Percentiles rank a stretch among this genome's conserved stretches.
phyloP scores from a whole-genome alignment of 2,113 vertebrate species.

The Symphodus melops region DNA sequence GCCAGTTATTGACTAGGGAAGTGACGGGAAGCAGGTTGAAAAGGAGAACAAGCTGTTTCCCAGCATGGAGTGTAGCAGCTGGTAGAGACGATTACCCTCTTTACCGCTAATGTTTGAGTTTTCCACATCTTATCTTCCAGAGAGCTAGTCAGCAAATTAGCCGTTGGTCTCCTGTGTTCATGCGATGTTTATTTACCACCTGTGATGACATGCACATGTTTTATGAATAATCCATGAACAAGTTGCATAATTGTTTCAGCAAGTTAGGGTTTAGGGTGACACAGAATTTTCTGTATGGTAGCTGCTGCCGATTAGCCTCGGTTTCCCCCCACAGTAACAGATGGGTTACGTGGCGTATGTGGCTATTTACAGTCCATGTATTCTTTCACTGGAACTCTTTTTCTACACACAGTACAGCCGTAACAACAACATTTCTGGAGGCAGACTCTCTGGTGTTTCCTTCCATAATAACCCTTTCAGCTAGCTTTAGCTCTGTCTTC shows the following conservation, averaged over 20 bases:
- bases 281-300: too few relatives aligned
- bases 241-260: constrained; percentile 24
- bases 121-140: constrained; percentile 21
- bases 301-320: too few relatives aligned
- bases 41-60: constrained; percentile 22
- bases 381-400: too few relatives aligned
- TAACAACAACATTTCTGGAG: too few relatives aligned
- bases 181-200: constrained; percentile 48
- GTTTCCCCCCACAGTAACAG: too few relatives aligned
- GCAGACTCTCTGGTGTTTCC: too few relatives aligned
- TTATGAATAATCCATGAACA: constrained; percentile 60
- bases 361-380: too few relatives aligned
- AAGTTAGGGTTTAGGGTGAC: too few relatives aligned
- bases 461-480: constrained; percentile 42
- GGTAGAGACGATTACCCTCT: constrained; percentile 28
- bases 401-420: too few relatives aligned
- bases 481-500: constrained; percentile 30
- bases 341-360: too few relatives aligned
- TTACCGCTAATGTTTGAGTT: constrained; percentile 26
- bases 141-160: constrained; percentile 37
- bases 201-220: constrained; percentile 11
- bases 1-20: constrained; percentile 35
- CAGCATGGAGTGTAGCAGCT: constrained; percentile 35
- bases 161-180: background rate
- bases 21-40: background rate